Base-by-base conservation (phyloP, 2,888 invertebrate species). In the Catocala nupta region DNA sequence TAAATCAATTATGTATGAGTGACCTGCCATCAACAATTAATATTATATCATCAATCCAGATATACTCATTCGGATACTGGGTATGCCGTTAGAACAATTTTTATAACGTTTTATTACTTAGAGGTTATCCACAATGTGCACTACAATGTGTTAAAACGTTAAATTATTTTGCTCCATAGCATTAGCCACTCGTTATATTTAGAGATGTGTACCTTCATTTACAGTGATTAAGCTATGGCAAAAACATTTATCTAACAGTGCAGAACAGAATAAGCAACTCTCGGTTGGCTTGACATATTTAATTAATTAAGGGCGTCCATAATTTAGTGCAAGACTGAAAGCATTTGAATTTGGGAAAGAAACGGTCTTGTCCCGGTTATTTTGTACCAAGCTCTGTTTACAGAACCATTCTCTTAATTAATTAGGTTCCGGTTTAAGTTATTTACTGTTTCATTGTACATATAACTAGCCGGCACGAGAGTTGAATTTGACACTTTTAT, bases 391-490 rank as follows among this genome's bases (percentile, higher is more conserved):
- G 36, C 25, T 51, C 36, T 75, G 72, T 71, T 75, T 62, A 74
- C 67, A 63, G 2, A 12, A 65, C 52, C 65, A 66, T 75, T 71
- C 58, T 3, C 55, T 50, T 44, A 75, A 75, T 74, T 77, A 77
- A 76, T 76, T 76, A 65, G 62, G 61, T 70, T 65, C 60, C 58
- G 25, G 60, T 65, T 63, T 55, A 63, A 65, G 51, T 75, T 64
- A 71, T 74, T 74, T 75, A 75, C 63, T 54, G 63, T 71, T 64
- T 70, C 68, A 68, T 65, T 70, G 59, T 65, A n/a, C n/a, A n/a
- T n/a, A 25, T 25, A 65, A 65, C 65, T 69, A 67, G 71, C 47
- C 9, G 56, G 47, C 52, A 59, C 36, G 50, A 52, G 51, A 9
- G 33, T 44, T 25, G 34, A 65, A 62, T 56, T 64, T 0, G 25